Percentiles rank a stretch among this genome's conserved stretches.
Conservation (phyloP, 2,888 invertebrate species). For the Gastracanthus pulcherrimus region DNA sequence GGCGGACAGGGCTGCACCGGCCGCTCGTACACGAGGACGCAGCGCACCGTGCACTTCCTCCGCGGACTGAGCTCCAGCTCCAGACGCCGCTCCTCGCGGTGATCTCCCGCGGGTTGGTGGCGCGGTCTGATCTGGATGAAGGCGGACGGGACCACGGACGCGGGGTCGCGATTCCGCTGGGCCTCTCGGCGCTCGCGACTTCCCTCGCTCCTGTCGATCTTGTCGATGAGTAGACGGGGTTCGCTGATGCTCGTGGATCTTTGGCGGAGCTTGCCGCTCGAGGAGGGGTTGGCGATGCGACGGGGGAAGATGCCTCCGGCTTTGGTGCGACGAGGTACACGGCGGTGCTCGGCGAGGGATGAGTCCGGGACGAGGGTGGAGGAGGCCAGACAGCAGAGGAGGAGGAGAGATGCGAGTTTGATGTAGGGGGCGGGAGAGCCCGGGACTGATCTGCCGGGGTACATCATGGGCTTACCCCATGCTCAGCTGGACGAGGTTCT, state of each 20-base stretch:
- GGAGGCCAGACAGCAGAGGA: background rate
- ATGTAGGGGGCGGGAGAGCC: slow-evolving; percentile 70
- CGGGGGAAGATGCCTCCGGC: background rate
- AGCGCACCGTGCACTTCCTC: slow-evolving; percentile 38
- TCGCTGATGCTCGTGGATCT: background rate
- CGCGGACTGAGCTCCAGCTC: background rate
- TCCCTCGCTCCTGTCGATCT: background rate
- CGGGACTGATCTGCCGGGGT: slow-evolving; percentile 69
- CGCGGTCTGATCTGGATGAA: slow-evolving; percentile 27
- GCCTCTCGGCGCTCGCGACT: slow-evolving; percentile 18
- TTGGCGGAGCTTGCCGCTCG: background rate
- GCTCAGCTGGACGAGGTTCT: slow-evolving; percentile 61
- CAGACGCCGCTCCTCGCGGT: background rate
- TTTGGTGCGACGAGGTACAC: background rate
- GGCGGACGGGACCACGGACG: slow-evolving; percentile 5
- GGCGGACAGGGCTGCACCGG: slow-evolving; percentile 9
- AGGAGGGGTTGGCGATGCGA: background rate
- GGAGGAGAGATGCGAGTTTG: background rate
- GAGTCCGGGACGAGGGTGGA: background rate
- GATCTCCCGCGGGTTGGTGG: background rate
- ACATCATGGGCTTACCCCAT: slow-evolving; percentile 73
- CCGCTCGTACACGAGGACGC: slow-evolving; percentile 38
- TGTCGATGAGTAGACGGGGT: too few relatives aligned
- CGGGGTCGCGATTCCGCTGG: background rate
- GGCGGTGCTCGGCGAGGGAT: background rate